phyloP scores from a whole-genome alignment of 2,797 vertebrate genomes.

The Halcyon leucocephala region DNA sequence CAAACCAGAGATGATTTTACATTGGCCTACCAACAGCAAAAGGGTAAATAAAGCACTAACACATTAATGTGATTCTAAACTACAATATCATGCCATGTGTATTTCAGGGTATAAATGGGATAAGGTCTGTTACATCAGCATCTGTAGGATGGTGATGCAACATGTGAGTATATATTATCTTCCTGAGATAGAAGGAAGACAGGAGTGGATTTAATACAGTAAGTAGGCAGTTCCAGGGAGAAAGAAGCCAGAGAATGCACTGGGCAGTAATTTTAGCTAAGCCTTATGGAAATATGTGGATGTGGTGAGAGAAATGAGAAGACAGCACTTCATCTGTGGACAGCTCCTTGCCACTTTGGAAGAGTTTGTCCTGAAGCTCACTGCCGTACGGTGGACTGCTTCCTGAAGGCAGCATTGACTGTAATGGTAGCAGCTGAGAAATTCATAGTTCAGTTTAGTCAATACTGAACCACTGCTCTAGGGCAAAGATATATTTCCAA shows the following conservation, averaged over 20 bases:
- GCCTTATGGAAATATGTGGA: neutral
- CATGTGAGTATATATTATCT: neutral
- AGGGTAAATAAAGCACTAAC: neutral
- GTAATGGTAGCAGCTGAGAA: neutral
- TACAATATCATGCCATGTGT: neutral
- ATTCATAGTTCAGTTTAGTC: neutral
- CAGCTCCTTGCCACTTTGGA: neutral
- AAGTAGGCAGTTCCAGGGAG: neutral
- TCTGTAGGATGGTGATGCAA: neutral
- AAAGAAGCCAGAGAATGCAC: neutral
- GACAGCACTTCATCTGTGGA: neutral
- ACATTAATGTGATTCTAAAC: neutral
- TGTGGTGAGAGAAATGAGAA: neutral
- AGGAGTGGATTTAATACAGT: neutral
- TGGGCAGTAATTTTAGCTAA: neutral
- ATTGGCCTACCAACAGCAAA: neutral
- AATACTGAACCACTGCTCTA: neutral
- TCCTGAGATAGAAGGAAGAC: neutral
- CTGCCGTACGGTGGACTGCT: neutral
- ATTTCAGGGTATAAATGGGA: neutral
- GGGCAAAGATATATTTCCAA: neutral
- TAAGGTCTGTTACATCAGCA: neutral
- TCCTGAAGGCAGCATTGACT: neutral
- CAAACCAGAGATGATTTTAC: neutral
- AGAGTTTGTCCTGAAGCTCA: neutral